Evolutionary conservation across 2,113 vertebrate genomes (phyloP).

Genomic region (Sakesphorus luctuosus): DNA sequence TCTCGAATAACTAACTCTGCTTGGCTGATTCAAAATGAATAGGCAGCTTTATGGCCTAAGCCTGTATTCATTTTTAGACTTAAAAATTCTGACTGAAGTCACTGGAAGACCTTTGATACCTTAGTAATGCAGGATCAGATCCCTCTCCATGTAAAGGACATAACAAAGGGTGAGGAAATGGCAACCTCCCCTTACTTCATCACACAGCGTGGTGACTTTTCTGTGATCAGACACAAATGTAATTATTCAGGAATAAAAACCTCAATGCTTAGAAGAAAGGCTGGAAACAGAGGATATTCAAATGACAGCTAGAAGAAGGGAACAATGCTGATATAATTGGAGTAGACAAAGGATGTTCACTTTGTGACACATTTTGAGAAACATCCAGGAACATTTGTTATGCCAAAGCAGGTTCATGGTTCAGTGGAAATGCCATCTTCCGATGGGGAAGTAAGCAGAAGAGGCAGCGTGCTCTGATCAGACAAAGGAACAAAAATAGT

Average conservation of each 20-base stretch:
- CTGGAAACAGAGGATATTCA: conserved; percentile 53
- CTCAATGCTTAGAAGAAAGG: conserved; percentile 30
- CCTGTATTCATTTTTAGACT: background rate
- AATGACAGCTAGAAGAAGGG: conserved; percentile 62
- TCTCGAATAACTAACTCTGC: background rate
- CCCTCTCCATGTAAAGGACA: background rate
- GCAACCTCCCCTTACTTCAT: background rate
- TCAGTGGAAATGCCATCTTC: conserved; percentile 71
- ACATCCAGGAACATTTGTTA: conserved; percentile 64
- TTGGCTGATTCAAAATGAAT: background rate
- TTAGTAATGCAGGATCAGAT: background rate
- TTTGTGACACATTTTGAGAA: conserved; percentile 71
- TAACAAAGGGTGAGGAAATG: background rate
- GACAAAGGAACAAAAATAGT: conserved; percentile 31
- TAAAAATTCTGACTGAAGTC: background rate
- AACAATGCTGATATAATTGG: conserved; percentile 60
- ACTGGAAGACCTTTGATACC: conserved; percentile 8
- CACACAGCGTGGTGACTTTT: conserved; percentile 17
- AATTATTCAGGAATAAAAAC: conserved; percentile 50
- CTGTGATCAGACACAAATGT: conserved; percentile 50
- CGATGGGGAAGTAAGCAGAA: conserved; percentile 9
- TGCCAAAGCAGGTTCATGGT: conserved; percentile 63
- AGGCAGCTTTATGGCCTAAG: background rate
- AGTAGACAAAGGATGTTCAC: conserved; percentile 65
- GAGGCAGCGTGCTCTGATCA: background rate